Base-by-base conservation (phyloP, 2,797 vertebrate species). In the Toxotes lorentzi region DNA sequence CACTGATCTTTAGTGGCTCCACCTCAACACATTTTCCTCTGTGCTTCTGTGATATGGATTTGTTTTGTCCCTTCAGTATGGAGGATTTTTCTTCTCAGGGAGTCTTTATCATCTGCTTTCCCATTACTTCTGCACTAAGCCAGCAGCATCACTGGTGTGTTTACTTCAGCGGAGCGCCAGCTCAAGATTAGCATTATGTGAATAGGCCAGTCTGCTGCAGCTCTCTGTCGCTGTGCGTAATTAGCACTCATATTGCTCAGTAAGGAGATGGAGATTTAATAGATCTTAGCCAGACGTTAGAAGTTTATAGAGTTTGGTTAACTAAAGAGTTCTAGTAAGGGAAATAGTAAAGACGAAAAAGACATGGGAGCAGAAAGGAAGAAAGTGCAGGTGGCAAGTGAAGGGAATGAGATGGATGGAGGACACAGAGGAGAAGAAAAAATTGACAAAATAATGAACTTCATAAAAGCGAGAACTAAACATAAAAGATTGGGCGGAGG, bases 181-280 rank as follows among this genome's bases (percentile, higher is more conserved):
- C 51, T 17, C 59, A 41, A 73, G 51, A 83, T 81, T 65, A 84
- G 61, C 84, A 51, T 24, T 81, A 81, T 84, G 50, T 87, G 80
- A 88, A 74, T 40, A 48, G 34, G 70, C 57, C 65, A 60, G 79
- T 81, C 73, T 84, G 77, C 76, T 14, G 43, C 82, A 41, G 47
- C 73, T 77, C 77, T 70, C 58, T 17, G 76, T 69, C 43, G 41
- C 19, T 24, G 64, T 21, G 71, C 47, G 80, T 89, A 83, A 93
- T 92, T 91, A 88, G 70, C 61, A 41, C 75, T 73, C 41, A 43
- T 66, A 68, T 77, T 77, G 71, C 68, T 85, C 80, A 63, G 83
- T 72, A 70, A 74, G 51, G 58, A 81, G 76, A 79, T 70, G 68
- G 81, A 78, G 51, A 70, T 73, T 51, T 79, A 83, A 85, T 81